Base-by-base conservation (phyloP, 2,888 invertebrate species). In the Cepaea hortensis region DNA sequence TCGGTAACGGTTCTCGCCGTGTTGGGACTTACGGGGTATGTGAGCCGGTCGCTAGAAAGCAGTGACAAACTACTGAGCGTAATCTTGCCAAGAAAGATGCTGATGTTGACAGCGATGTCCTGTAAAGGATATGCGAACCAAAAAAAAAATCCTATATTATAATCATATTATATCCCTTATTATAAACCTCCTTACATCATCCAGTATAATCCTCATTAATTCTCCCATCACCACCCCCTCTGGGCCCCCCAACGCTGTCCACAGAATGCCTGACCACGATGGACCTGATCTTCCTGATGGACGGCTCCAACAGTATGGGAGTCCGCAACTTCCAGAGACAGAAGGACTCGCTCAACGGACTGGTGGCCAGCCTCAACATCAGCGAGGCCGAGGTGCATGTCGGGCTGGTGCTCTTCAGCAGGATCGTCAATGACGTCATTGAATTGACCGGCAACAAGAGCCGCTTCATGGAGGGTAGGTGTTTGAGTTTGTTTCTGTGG, bases 261-360 rank as follows among this genome's bases (percentile, higher is more conserved):
- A 20, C n/a, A 77, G 77, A 79, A 70, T 87, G 87, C n/a, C 3
- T 73, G 4, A 7, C 23, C 0, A 70, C 11, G 3, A 76, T 87
- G 23, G 85, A 87, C 77, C 20, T 87, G 0, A 61, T 87, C 7
- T 62, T 85, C 70, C 75, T 50, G 9, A 61, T 85, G 46, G 87
- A 87, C 23, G 87, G 87, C 15, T 87, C 87, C 9, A 87, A 87
- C 87, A 85, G 85, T n/a, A 77, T 87, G 81, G 77, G 80, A 0
- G 7, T 15, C 3, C 9, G 20, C 20, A 87, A 85, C 77, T 87
- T 87, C 35, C 15, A 55, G 13, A 7, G 5, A 46, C 68, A 62
- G 50, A 68, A 35, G 48, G 23, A 65, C 0, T 65, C 87, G 3
- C n/a, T 87, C 35, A 23, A 35, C 15, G 81, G 61, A 65, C 55